A percentile compares a stretch with the other conserved stretches of the same genome.
phyloP scores from a whole-genome alignment of 1,140 invertebrate species.

The Calycopis cecrops region DNA sequence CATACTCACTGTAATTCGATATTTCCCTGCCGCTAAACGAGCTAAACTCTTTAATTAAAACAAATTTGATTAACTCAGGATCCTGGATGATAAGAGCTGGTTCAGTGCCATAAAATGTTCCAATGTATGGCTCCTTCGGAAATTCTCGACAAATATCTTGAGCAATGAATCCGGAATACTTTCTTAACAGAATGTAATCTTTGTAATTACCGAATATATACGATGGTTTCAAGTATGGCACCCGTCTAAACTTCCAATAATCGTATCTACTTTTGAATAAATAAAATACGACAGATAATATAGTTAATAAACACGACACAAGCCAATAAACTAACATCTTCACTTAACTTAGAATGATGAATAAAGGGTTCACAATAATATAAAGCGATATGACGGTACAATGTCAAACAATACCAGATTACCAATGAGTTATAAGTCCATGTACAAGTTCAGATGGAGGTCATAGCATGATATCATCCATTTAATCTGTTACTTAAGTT shows the following conservation, averaged over 20 bases:
- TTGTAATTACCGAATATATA: slow-evolving; percentile 30
- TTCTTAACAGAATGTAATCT: slow-evolving; percentile 27
- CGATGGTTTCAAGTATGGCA: slow-evolving; percentile 24
- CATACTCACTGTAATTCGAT: slow-evolving; percentile 20
- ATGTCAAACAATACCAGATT: no score
- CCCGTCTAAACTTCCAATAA: slow-evolving; percentile 35
- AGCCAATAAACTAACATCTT: no score
- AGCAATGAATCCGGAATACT: slow-evolving; percentile 11
- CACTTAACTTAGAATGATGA: no score
- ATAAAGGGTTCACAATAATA: no score
- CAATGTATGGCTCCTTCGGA: slow-evolving; percentile 27
- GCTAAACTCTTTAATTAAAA: slow-evolving; percentile 27
- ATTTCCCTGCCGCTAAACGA: slow-evolving; percentile 32
- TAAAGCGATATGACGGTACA: no score
- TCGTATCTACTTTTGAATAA: slow-evolving; percentile 25
- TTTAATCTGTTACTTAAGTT: no score
- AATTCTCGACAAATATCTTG: slow-evolving; percentile 28
- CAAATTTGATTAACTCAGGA: slow-evolving; percentile 26
- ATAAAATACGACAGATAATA: slow-evolving; percentile 20
- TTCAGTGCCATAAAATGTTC: slow-evolving; percentile 29
- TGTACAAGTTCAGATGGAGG: no score
- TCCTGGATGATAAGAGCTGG: slow-evolving; percentile 32
- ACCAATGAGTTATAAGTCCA: no score
- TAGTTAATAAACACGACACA: not conserved
- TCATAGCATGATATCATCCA: no score